These are phyloP conservation scores for Nephila pilipes DNA, from an alignment of 1,140 invertebrate species.

Conservation along the genomic window DNA sequence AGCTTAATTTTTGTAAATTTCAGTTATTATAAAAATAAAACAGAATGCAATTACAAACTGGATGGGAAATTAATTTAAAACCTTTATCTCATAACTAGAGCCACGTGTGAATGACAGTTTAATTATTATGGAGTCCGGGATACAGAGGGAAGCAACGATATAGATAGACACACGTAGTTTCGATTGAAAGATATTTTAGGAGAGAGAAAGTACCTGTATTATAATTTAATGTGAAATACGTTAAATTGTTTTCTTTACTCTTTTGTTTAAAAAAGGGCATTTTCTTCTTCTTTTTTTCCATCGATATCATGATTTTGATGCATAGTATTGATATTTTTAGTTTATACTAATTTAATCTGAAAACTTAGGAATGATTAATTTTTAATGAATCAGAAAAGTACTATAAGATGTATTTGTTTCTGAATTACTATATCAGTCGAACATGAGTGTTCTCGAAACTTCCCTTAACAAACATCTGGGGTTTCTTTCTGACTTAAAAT, in stretches of 20 bases:
- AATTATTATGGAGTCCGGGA: background rate
- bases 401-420: too few species aligned
- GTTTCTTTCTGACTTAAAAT: too few species aligned
- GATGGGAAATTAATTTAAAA: slow-evolving; percentile 11
- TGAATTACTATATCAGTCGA: too few species aligned
- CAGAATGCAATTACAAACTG: background rate
- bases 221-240: background rate
- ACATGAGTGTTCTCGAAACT: too few species aligned
- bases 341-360: background rate
- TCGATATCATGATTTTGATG: background rate
- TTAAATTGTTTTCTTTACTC: background rate
- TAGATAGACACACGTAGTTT: background rate
- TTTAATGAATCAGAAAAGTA: too few species aligned
- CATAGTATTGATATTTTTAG: background rate
- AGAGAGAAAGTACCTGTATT: background rate
- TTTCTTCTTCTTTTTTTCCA: background rate
- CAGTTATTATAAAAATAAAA: background rate
- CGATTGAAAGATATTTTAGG: background rate
- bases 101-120: slow-evolving; percentile 1
- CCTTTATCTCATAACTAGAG: background rate
- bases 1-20: too few species aligned
- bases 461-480: too few species aligned
- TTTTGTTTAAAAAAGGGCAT: background rate
- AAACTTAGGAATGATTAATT: too few species aligned
- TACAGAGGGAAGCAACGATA: background rate